phyloP scores from a whole-genome alignment of 2,888 invertebrate species.

The Orthonychiurus folsomi region DNA sequence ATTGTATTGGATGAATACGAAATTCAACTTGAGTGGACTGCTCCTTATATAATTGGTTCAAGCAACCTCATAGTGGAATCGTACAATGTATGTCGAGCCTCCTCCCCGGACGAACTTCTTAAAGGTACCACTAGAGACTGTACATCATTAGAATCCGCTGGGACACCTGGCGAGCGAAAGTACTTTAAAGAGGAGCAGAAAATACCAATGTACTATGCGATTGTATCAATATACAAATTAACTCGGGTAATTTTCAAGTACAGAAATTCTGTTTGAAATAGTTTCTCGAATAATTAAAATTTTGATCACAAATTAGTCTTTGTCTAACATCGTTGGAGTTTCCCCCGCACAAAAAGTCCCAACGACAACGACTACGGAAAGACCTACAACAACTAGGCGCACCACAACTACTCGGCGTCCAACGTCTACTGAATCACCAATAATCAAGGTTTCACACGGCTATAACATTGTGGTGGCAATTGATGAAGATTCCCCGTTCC shows the following conservation, averaged over 20 bases:
- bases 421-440: background rate
- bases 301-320: background rate
- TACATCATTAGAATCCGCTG: background rate
- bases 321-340: background rate
- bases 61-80: background rate
- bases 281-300: too few relatives aligned
- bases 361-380: background rate
- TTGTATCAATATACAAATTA: too few relatives aligned
- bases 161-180: background rate
- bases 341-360: background rate
- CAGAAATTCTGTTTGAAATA: too few relatives aligned
- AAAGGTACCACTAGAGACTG: background rate
- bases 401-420: background rate
- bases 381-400: background rate
- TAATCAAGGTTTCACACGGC: background rate
- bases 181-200: background rate
- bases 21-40: background rate
- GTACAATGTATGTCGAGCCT: background rate
- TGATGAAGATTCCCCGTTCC: background rate
- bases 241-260: too few relatives aligned
- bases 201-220: background rate
- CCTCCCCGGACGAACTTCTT: background rate
- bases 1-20: background rate
- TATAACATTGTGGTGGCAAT: background rate
- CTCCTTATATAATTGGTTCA: background rate